Evolutionary conservation across 2,888 invertebrate genomes (phyloP), one percentile per base, ranked within the genome.

Genomic region (Iphiclides podalirius): DNA sequence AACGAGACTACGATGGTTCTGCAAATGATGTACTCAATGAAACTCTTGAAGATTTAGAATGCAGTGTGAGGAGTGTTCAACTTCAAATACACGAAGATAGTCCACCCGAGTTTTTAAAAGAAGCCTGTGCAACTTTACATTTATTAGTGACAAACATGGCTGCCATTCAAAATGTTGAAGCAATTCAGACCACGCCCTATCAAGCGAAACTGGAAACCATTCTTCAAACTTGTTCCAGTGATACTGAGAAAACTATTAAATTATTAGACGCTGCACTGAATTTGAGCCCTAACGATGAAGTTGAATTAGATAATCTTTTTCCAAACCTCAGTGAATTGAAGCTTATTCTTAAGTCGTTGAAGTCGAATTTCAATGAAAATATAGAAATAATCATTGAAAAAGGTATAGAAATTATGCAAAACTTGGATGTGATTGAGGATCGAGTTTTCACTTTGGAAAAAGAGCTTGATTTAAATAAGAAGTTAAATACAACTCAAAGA

Each of bases 11-110:
- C 53, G 82, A 82, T 54, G 73, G 74, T 28, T 61, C 66, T 46
- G 60, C 61, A 11, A 79, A 75, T 65, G 84, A 86, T 52, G 67
- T 75, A 63, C 75, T 87, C 56, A 82, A 80, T 72, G 88, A 88
- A 63, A 81, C 83, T 68, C 79, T 90, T 59, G 81, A 86, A 60
- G 88, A 88, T 61, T 79, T 88, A 77, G 88, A 88, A 73, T 87
- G 87, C 72, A 84, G 80, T 65, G 84, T 87, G 65, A 83, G 87
- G 61, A 87, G 86, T 73, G 83, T 87, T 2, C 86, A 86, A 58
- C 76, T 87, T 58, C 85, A 84, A 58, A 78, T 86, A 39, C 79
- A 76, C 60, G 86, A 87, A 66, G 74, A 75, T 14, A 80, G 82
- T 58, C 79, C 84, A 38, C 71, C 77, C 7, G 76, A 79, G 15